These are phyloP conservation scores for Neocrepidodera transversa DNA, from an alignment of 2,888 invertebrate species.

Conservation along the genomic window DNA sequence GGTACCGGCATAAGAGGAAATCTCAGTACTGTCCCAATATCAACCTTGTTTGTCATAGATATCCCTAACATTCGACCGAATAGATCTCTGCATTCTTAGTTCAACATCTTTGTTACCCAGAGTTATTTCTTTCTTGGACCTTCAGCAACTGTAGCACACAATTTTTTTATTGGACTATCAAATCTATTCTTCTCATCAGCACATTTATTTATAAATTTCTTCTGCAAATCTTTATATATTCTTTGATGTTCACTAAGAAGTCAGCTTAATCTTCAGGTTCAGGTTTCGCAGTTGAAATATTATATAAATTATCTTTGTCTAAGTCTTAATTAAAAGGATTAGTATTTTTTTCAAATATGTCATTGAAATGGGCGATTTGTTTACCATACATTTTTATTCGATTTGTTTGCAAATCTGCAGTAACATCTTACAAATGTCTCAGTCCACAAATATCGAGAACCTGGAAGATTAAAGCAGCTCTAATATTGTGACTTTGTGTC, in stretches of 20 bases:
- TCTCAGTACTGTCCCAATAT: constrained; percentile 38
- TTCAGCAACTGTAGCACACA: constrained; percentile 30
- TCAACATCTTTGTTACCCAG: constrained; percentile 38
- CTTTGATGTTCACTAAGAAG: constrained; percentile 45
- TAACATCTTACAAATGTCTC: no score
- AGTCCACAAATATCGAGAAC: no score
- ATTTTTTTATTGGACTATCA: constrained; percentile 12
- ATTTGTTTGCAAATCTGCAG: no score
- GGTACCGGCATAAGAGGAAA: constrained; percentile 35
- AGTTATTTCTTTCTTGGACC: constrained; percentile 33
- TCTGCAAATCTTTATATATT: constrained; percentile 31
- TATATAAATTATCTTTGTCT: no score
- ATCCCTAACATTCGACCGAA: constrained; percentile 36
- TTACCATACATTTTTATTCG: no score
- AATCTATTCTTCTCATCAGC: constrained; percentile 16
- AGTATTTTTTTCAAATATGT: no score
- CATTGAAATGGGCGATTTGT: no score
- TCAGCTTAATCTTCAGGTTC: no score
- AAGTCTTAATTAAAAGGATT: no score
- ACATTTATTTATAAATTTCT: constrained; percentile 37
- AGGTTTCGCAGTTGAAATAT: no score
- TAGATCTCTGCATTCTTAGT: constrained; percentile 38
- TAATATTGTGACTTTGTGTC: no score
- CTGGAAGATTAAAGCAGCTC: no score
- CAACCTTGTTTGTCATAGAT: constrained; percentile 34